A percentile compares a stretch with the other conserved stretches of the same genome.
phyloP scores from a whole-genome alignment of 2,113 vertebrate genomes.

The Argyrosomus japonicus region DNA sequence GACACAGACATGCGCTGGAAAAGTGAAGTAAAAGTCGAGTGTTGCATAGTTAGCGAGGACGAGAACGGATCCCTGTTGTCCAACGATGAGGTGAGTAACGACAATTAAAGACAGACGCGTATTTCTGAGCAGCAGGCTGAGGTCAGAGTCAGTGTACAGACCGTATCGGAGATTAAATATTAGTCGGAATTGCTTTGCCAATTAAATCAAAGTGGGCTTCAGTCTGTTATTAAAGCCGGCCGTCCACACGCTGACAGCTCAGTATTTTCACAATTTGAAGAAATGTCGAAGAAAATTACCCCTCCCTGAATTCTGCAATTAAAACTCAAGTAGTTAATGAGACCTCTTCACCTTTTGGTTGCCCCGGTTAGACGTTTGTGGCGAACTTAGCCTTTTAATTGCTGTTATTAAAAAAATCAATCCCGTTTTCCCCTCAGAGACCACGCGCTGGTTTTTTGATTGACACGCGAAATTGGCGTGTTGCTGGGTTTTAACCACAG shows the following conservation, averaged over 20 bases:
- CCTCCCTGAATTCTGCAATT: slow-evolving; percentile 85
- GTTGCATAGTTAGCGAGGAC: slow-evolving; percentile 82
- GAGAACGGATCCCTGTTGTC: slow-evolving; percentile 82
- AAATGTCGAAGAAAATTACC: slow-evolving; percentile 81
- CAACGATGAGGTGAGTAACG: slow-evolving; percentile 86
- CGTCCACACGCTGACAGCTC: slow-evolving; percentile 67
- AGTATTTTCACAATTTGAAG: slow-evolving; percentile 84
- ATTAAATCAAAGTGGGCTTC: slow-evolving; percentile 48
- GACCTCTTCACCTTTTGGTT: slow-evolving; percentile 87
- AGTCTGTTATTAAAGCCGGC: slow-evolving; percentile 45
- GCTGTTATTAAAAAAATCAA: slow-evolving; percentile 90
- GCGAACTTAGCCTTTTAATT: slow-evolving; percentile 87
- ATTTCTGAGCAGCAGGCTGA: background rate
- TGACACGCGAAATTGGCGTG: slow-evolving; percentile 82
- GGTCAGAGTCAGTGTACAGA: background rate
- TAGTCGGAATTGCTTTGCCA: slow-evolving; percentile 45
- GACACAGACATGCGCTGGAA: slow-evolving; percentile 91
- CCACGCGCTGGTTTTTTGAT: slow-evolving; percentile 78
- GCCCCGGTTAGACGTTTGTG: slow-evolving; percentile 79
- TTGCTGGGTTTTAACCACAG: slow-evolving; percentile 64
- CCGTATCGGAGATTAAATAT: slow-evolving; percentile 17
- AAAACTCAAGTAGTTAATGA: slow-evolving; percentile 89
- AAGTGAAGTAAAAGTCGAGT: slow-evolving; percentile 88
- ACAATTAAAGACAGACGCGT: accelerated
- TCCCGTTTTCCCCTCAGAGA: slow-evolving; percentile 71